Conservation (phyloP, 2,113 vertebrate genomes). For the Vanacampus margaritifer region DNA sequence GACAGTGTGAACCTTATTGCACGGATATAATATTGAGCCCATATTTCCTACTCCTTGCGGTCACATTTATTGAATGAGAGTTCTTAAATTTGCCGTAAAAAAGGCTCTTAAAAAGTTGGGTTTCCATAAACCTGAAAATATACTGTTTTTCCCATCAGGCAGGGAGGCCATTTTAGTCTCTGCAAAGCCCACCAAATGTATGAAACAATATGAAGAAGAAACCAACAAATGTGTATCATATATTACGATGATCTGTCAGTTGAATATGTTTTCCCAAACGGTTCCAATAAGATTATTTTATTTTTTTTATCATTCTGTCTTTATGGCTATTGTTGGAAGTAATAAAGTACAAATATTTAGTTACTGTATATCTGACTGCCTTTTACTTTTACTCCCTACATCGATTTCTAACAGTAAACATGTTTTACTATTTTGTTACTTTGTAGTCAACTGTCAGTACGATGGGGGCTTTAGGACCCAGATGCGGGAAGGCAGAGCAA, state of each 20-base stretch:
- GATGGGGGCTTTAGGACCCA: too few species aligned
- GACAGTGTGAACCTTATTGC: not conserved
- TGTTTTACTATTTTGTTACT: too few species aligned
- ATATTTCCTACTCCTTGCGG: not conserved
- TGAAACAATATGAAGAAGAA: not conserved
- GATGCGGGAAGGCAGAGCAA: too few species aligned
- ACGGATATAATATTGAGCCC: not conserved
- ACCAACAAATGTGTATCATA: constrained; percentile 1
- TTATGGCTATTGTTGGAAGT: not conserved
- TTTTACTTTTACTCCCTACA: too few species aligned
- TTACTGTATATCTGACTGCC: too few species aligned
- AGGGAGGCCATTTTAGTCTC: not conserved
- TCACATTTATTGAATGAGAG: not conserved
- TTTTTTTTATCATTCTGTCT: not conserved
- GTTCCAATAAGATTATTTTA: not conserved
- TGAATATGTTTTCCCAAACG: not conserved
- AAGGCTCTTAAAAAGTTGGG: not conserved
- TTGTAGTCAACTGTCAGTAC: too few species aligned
- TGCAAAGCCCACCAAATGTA: not conserved
- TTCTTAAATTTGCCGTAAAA: not conserved
- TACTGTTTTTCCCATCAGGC: not conserved
- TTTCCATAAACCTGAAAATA: not conserved
- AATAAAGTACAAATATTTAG: too few species aligned
- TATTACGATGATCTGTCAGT: not conserved
- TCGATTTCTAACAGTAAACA: too few species aligned